Evolutionary conservation across 2,888 invertebrate species (phyloP).

Genomic region (Orthonychiurus folsomi): DNA sequence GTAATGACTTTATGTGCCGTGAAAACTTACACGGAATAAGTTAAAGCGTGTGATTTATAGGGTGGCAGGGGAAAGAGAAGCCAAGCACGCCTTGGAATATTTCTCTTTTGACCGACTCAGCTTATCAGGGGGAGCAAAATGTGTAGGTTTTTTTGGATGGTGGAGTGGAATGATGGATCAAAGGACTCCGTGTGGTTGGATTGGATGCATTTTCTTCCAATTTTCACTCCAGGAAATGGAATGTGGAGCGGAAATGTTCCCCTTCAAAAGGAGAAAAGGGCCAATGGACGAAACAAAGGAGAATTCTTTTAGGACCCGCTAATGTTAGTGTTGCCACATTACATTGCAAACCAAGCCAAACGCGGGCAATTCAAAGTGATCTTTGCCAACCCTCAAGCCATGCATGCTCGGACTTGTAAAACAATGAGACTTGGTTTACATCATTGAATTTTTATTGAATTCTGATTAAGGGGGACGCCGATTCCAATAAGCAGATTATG

Average conservation of each 20-base stretch:
- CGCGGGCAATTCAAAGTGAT: too few species aligned
- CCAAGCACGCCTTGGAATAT: neutral
- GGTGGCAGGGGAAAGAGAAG: neutral
- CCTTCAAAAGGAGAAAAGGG: conserved; percentile 3
- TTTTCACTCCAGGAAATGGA: conserved; percentile 10
- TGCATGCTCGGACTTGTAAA: too few species aligned
- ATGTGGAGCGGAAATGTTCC: conserved; percentile 12
- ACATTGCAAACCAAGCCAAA: too few species aligned
- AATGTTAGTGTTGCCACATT: too few species aligned
- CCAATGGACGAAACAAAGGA: conserved; percentile 5
- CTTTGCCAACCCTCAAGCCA: too few species aligned
- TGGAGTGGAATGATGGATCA: neutral
- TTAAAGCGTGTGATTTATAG: neutral
- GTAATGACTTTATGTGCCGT: neutral
- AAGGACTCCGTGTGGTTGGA: neutral
- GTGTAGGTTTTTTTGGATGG: neutral
- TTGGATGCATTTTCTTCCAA: neutral
- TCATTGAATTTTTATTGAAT: too few species aligned
- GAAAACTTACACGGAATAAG: neutral
- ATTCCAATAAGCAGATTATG: too few species aligned
- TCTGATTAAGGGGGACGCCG: too few species aligned
- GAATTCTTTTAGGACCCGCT: too few species aligned
- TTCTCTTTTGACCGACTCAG: neutral
- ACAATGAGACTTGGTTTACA: too few species aligned
- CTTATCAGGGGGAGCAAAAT: neutral